Base-by-base conservation (phyloP, 1,140 invertebrate genomes). In the Monomorium pharaonis region DNA sequence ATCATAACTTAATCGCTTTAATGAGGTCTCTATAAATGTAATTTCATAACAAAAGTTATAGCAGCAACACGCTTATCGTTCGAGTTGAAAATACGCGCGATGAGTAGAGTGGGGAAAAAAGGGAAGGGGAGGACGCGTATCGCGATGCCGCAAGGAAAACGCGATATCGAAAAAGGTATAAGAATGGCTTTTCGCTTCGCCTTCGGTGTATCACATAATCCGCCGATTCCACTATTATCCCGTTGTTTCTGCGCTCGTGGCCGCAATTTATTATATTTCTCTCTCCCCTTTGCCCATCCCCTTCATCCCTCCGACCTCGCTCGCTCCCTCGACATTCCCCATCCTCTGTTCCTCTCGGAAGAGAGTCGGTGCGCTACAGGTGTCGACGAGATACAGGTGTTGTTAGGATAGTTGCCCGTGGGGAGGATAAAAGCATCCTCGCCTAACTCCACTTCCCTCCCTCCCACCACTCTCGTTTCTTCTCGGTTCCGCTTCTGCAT, bases 311-410 rank as follows among this genome's bases (percentile, higher is more conserved):
- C 80, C 60, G n/a, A 14, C 56, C 69, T 89, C 87, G 87, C 62
- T 74, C 84, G 76, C 85, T 51, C 33, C 56, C 78, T 69, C 16
- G 56, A 18, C 49, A 37, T 42, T 56, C 62, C 37, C 63, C 42
- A 60, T 74, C 18, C 51, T 51, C 65, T 47, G 65, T 65, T 84
- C 62, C 85, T 86, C 78, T 87, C 69, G 75, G 42, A 54, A 51
- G 77, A 75, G 86, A 86, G 90, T 89, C 78, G 85, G 78, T 90
- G 88, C 85, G 93, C 94, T 93, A 94, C 94, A 94, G 94, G 93
- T 94, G 93, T 93, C 92, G 92, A 94, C 92, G 92, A 89, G 89
- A 92, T 94, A 94, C 93, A 92, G 93, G 91, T 94, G 91, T 92
- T 92, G 88, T 84, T 88, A 86, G 89, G 81, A 89, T 90, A 84